phyloP scores from a whole-genome alignment of 2,113 vertebrate species.

The Equus przewalskii region DNA sequence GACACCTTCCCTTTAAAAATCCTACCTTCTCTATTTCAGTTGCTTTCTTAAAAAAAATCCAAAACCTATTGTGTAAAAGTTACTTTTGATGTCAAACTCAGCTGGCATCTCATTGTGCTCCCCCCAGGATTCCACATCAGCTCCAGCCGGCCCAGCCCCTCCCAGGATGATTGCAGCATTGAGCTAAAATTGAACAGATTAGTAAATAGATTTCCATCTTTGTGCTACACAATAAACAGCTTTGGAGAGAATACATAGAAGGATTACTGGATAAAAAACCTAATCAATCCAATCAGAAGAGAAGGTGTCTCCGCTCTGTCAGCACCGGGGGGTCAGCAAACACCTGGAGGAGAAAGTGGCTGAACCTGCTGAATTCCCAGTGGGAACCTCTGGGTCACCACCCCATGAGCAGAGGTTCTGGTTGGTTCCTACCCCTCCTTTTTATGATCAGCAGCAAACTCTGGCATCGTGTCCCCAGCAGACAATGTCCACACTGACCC shows the following conservation, averaged over 20 bases:
- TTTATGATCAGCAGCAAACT: background rate
- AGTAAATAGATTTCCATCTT: slow-evolving; percentile 76
- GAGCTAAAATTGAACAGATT: slow-evolving; percentile 75
- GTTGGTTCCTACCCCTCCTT: background rate
- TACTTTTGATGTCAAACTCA: background rate
- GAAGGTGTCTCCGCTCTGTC: background rate
- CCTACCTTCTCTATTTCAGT: slow-evolving; percentile 37
- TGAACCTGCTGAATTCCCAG: accelerated
- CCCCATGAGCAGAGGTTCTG: background rate
- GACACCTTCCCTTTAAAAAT: background rate
- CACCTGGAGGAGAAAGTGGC: background rate
- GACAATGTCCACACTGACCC: background rate
- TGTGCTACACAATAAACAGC: slow-evolving; percentile 61
- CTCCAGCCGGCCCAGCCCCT: background rate
- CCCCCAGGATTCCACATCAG: background rate
- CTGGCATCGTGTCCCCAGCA: background rate
- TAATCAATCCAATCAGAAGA: slow-evolving; percentile 18
- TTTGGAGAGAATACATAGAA: slow-evolving; percentile 24
- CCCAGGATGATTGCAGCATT: slow-evolving; percentile 39
- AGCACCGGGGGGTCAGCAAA: background rate
- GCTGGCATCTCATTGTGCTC: background rate
- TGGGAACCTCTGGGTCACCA: background rate
- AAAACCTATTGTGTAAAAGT: slow-evolving; percentile 25
- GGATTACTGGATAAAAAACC: slow-evolving; percentile 54
- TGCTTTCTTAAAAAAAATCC: background rate